A percentile compares a stretch with the other conserved stretches of the same genome.
Conservation (phyloP, 2,797 vertebrate species). For the Sebastes aleutianus region DNA sequence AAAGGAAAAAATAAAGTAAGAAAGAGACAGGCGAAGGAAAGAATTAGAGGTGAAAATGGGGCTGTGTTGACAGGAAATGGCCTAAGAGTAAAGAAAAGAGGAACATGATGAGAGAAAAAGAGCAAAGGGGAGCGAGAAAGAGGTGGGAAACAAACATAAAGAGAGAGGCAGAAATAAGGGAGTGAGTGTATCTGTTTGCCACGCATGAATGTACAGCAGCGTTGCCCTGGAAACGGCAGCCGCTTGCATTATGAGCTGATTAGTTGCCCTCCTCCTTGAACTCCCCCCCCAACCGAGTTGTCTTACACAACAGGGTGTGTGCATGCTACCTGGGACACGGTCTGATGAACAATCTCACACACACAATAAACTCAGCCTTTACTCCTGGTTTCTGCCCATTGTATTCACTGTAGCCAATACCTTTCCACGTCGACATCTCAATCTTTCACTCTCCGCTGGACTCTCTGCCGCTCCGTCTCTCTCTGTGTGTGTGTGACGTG, state of each 20-base stretch:
- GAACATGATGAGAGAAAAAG: background rate
- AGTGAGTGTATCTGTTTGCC: conserved; percentile 65
- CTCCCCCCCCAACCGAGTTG: conserved; percentile 27
- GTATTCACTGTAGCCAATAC: conserved; percentile 63
- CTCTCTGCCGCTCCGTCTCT: conserved; percentile 28
- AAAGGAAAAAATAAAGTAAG: conserved; percentile 15
- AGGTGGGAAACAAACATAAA: conserved; percentile 32
- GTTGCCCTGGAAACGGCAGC: conserved; percentile 77
- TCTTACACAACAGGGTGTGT: conserved; percentile 55
- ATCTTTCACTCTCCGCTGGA: conserved; percentile 63
- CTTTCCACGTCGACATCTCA: conserved; percentile 71
- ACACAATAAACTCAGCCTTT: conserved; percentile 50
- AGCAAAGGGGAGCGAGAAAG: background rate
- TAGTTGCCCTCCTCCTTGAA: conserved; percentile 66
- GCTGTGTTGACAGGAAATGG: conserved; percentile 35
- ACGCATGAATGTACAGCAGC: conserved; percentile 73
- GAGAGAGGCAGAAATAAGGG: conserved; percentile 41
- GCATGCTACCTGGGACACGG: conserved; percentile 64
- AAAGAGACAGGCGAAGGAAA: conserved; percentile 19
- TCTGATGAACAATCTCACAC: conserved; percentile 55
- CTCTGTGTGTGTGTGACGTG: conserved; percentile 53
- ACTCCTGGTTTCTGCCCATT: conserved; percentile 53
- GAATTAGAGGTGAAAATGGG: conserved; percentile 45
- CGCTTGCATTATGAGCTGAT: conserved; percentile 78
- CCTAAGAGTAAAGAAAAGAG: background rate